phyloP scores from a whole-genome alignment of 2,113 vertebrate genomes.

The Zapus hudsonius region DNA sequence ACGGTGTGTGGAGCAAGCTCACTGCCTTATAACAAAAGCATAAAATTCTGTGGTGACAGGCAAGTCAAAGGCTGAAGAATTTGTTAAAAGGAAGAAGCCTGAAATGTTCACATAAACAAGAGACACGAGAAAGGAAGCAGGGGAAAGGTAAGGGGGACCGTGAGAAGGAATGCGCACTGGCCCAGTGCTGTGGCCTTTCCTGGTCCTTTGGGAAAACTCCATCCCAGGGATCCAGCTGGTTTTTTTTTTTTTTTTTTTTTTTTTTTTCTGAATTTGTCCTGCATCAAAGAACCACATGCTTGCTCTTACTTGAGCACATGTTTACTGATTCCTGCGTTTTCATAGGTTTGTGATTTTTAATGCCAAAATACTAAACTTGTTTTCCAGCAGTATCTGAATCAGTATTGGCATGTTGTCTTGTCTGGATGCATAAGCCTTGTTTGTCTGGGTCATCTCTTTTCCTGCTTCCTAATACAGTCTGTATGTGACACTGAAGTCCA shows the following conservation, averaged over 20 bases:
- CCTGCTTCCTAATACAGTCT: neutral
- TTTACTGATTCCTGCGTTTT: conserved; percentile 2
- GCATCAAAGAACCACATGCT: conserved; percentile 37
- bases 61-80: conserved; percentile 74
- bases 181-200: conserved; percentile 50
- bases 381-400: neutral
- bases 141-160: conserved; percentile 73
- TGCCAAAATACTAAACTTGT: conserved; percentile 14
- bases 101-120: conserved; percentile 69
- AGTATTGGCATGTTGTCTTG: neutral
- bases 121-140: conserved; percentile 67
- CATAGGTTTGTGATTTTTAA: neutral
- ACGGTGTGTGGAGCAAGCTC: conserved; percentile 78
- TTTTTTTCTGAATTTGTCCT: conserved; percentile 51
- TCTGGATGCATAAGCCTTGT: neutral
- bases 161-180: conserved; percentile 73
- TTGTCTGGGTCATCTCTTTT: neutral
- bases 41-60: conserved; percentile 64
- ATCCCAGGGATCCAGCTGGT: neutral
- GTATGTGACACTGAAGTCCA: neutral
- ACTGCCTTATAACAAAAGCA: conserved; percentile 75
- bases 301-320: neutral
- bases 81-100: conserved; percentile 71
- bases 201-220: conserved; percentile 67
- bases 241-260: too few relatives aligned